A percentile compares a stretch with the other conserved stretches of the same genome.
Conservation (phyloP, 2,888 invertebrate species). For the Xestoiulus laeticollis region DNA sequence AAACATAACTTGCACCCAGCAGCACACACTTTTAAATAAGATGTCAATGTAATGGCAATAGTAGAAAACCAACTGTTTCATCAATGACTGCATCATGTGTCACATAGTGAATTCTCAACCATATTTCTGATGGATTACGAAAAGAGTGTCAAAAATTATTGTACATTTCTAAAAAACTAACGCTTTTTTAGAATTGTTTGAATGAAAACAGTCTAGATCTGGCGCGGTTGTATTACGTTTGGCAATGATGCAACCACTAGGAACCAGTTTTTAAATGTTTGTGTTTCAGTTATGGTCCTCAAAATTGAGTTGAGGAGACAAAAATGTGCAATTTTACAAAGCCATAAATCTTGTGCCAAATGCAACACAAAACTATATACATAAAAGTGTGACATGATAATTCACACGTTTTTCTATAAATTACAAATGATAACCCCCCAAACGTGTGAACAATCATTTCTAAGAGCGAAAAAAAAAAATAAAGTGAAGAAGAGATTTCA, state of each 20-base stretch:
- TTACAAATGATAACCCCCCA: neutral
- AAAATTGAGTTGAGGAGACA: neutral
- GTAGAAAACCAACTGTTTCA: neutral
- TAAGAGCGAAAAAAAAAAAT: neutral
- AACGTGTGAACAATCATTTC: neutral
- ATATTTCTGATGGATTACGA: neutral
- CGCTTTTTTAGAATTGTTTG: no score
- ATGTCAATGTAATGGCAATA: no score
- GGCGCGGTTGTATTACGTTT: neutral
- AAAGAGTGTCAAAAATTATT: neutral
- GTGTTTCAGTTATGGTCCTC: neutral
- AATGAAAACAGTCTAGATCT: neutral
- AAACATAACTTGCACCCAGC: neutral
- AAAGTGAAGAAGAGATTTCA: neutral
- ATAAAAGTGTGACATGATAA: neutral
- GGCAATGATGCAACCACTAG: neutral
- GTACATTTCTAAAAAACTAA: no score
- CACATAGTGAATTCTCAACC: neutral
- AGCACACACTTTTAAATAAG: neutral
- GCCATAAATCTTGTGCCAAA: conserved; percentile 4
- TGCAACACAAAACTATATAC: conserved; percentile 43
- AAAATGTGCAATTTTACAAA: neutral
- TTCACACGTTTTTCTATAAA: neutral
- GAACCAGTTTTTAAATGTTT: neutral
- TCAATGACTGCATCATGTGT: neutral